Conservation (phyloP, 2,797 vertebrate genomes). For the Nannoperca australis region DNA sequence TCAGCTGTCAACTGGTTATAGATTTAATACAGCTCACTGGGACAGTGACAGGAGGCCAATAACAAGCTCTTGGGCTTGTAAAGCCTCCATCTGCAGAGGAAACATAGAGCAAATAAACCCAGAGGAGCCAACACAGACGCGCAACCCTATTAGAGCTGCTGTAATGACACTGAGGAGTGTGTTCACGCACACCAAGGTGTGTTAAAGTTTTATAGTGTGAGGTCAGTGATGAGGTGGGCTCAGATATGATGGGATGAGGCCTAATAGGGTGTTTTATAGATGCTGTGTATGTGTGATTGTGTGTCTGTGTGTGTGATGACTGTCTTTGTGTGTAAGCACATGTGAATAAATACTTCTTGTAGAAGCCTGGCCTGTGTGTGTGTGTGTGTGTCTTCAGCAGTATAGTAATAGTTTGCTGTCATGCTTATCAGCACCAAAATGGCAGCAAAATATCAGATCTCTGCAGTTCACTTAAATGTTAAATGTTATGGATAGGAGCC, state of each 20-base stretch:
- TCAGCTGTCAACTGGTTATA: slow-evolving; percentile 78
- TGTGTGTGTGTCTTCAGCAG: slow-evolving; percentile 28
- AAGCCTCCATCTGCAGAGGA: slow-evolving; percentile 82
- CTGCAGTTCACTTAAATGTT: slow-evolving; percentile 63
- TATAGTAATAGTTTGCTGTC: slow-evolving; percentile 41
- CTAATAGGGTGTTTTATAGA: slow-evolving; percentile 81
- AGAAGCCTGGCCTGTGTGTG: slow-evolving; percentile 20
- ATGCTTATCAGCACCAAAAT: slow-evolving; percentile 55
- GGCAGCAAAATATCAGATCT: slow-evolving; percentile 56
- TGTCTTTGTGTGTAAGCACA: slow-evolving; percentile 41
- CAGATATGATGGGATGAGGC: slow-evolving; percentile 81
- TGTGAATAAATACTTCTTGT: slow-evolving; percentile 52
- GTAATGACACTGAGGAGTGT: slow-evolving; percentile 76
- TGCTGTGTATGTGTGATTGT: slow-evolving; percentile 52
- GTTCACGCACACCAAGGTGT: slow-evolving; percentile 71
- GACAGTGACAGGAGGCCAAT: slow-evolving; percentile 80
- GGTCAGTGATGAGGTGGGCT: slow-evolving; percentile 83
- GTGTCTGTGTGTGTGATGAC: slow-evolving; percentile 39
- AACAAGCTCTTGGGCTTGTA: slow-evolving; percentile 79
- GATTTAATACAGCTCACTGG: slow-evolving; percentile 80
- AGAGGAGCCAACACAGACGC: slow-evolving; percentile 65
- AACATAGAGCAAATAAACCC: slow-evolving; percentile 79
- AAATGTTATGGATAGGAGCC: slow-evolving; percentile 63
- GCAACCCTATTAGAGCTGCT: slow-evolving; percentile 76
- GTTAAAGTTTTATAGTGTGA: slow-evolving; percentile 84